Conservation (phyloP, 2,113 vertebrate genomes). For the Phylloscopus trochilus region DNA sequence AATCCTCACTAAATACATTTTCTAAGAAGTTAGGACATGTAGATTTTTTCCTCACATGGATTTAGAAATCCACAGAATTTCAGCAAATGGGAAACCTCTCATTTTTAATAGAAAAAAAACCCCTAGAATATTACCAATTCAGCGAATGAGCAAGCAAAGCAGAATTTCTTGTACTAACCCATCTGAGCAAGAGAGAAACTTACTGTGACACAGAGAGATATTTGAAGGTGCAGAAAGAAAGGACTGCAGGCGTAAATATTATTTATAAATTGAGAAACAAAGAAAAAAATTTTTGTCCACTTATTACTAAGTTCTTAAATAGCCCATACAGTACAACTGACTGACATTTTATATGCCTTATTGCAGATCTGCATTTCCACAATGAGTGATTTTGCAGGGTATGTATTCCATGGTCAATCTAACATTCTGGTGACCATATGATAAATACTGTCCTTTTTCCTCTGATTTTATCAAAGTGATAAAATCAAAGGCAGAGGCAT, state of each 20-base stretch:
- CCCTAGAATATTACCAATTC: slow-evolving; percentile 31
- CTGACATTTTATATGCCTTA: background rate
- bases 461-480: background rate
- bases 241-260: background rate
- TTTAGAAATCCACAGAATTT: slow-evolving; percentile 23
- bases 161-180: slow-evolving; percentile 17
- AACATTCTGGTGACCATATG: background rate
- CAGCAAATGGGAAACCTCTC: background rate
- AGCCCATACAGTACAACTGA: background rate
- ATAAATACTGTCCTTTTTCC: background rate
- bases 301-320: background rate
- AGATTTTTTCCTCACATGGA: slow-evolving; percentile 28
- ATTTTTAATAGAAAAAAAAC: slow-evolving; percentile 35
- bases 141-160: background rate
- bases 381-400: background rate
- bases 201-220: background rate
- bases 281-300: background rate
- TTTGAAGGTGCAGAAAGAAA: background rate
- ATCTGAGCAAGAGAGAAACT: background rate
- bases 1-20: slow-evolving; percentile 40
- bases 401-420: background rate
- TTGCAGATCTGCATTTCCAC: background rate
- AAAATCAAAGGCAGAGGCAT: background rate
- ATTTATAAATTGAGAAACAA: background rate
- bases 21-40: slow-evolving; percentile 42